These are phyloP conservation scores for Rafetus swinhoei DNA, from an alignment of 2,113 vertebrate genomes.

Conservation along the genomic window DNA sequence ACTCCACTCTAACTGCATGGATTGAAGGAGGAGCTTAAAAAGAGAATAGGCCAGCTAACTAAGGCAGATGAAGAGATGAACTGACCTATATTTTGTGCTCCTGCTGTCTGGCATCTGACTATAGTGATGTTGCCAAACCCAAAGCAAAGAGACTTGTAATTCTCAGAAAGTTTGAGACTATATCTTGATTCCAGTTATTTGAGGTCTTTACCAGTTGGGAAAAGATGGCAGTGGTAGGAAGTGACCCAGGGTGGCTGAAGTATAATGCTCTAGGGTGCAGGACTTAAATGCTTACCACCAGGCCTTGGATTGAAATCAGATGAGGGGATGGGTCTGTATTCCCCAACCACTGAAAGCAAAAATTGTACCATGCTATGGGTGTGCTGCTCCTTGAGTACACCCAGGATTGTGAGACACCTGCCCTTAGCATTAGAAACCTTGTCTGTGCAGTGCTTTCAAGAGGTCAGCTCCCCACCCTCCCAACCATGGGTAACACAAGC, in stretches of 20 bases:
- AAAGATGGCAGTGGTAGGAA: neutral
- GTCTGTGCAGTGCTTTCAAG: neutral
- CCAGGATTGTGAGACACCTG: neutral
- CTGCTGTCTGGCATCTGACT: neutral
- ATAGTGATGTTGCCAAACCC: neutral
- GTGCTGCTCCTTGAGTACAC: neutral
- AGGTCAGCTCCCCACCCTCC: neutral
- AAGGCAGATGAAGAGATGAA: neutral
- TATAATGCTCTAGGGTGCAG: neutral
- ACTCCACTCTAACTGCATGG: too few species aligned
- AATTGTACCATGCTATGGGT: neutral
- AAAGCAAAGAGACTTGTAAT: neutral
- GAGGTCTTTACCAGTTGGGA: neutral
- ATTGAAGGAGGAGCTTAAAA: neutral
- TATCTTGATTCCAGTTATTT: neutral
- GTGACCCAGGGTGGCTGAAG: neutral
- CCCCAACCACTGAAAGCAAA: neutral
- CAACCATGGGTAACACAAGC: neutral
- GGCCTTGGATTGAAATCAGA: neutral
- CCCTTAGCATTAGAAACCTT: neutral
- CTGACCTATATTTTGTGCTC: neutral
- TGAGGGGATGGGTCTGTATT: neutral
- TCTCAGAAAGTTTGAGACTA: neutral
- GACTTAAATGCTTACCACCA: neutral
- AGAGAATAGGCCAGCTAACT: neutral